Base-by-base conservation (phyloP, 2,888 invertebrate genomes). In the Lymantria monacha region DNA sequence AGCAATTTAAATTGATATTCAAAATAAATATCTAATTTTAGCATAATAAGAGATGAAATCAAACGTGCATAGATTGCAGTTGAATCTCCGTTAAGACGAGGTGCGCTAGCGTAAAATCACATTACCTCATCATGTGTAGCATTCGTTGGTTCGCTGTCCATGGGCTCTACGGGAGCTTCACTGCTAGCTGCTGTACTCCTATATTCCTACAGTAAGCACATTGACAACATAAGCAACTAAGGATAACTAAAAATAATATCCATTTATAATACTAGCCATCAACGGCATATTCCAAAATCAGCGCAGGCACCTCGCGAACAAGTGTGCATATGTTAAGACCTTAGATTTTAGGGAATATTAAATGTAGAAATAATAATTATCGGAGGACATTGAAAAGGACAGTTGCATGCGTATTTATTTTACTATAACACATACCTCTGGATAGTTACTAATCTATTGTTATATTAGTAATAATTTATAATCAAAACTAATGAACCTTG, bases 201-300 rank as follows among this genome's bases (percentile, higher is more conserved):
- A 67, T 64, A 69, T 50, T 69, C 79, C 82, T 83, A 80, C 62
- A 75, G 72, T 72, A 74, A 69, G 73, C 70, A 79, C 72, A 78
- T 71, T 67, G 72, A 78, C 69, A 72, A 73, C 68, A 70, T 74
- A 70, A 70, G 71, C 60, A 63, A 66, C 63, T 66, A 70, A 61
- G 55, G 38, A 56, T 53, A 65, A 55, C 49, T 31, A 55, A 46
- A 46, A 42, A 57, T 53, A 51, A 57, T 53, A 51, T 59, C 46
- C 46, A 54, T 33, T 31, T 50, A 38, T 54, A 22, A 41, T 47
- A 41, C 53, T 51, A 57, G 8, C 46, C 45, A 54, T 42, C 22
- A 14, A 44, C 36, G 13, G 15, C 14, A 33, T 10, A 10, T 9
- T 33, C 10, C 33, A 33, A 33, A 1, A 33, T 33, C 1, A 1